Evolutionary conservation across 2,888 invertebrate species (phyloP).

Genomic region (Stenurella melanura): DNA sequence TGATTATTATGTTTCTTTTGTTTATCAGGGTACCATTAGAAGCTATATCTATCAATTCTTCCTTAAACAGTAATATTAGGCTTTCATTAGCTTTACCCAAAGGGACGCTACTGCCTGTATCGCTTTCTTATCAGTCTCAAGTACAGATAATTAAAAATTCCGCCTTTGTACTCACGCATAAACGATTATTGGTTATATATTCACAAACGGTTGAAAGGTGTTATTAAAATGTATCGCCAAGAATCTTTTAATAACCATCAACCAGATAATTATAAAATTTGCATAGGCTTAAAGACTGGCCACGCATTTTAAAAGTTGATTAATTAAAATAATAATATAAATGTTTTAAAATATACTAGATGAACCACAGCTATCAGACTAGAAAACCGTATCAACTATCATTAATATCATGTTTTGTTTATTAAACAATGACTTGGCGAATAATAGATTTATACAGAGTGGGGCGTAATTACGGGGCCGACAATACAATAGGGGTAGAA

Average conservation of each 20-base stretch:
- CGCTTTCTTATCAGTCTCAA: conserved; percentile 20
- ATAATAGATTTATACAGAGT: too few relatives aligned
- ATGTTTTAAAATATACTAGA: conserved; percentile 6
- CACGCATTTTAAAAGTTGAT: conserved; percentile 8
- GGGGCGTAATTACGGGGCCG: too few relatives aligned
- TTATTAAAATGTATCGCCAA: conserved; percentile 30
- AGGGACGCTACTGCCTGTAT: conserved; percentile 13
- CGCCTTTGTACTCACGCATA: conserved; percentile 9
- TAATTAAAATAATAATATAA: conserved; percentile 2
- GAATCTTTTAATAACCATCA: conserved; percentile 23
- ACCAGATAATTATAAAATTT: conserved; percentile 14
- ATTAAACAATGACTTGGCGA: too few relatives aligned
- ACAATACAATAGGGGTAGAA: too few relatives aligned
- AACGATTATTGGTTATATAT: conserved; percentile 21
- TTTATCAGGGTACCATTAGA: neutral
- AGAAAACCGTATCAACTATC: too few relatives aligned
- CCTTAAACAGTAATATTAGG: neutral
- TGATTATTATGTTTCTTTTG: too few relatives aligned
- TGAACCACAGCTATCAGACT: neutral
- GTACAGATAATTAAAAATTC: conserved; percentile 17
- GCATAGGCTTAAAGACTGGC: conserved; percentile 12
- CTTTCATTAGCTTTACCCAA: neutral
- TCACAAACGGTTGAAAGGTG: conserved; percentile 22
- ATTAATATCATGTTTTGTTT: too few relatives aligned
- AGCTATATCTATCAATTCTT: neutral